These are phyloP conservation scores for Pipistrellus pygmaeus DNA, from an alignment of 2,797 vertebrate genomes.

Conservation along the genomic window DNA sequence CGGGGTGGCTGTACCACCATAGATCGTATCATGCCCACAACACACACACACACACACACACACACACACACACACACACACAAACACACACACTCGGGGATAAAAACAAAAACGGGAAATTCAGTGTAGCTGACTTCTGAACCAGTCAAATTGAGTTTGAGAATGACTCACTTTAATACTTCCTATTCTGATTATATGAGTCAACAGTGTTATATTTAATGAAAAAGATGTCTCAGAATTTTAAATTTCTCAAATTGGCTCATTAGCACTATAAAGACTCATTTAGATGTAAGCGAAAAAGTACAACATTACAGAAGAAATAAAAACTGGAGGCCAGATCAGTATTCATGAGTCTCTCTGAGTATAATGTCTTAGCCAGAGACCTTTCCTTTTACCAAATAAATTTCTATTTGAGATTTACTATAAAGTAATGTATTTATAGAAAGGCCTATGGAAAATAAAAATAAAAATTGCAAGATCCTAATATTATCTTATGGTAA, in stretches of 20 bases:
- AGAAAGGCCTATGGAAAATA: neutral
- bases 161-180: constrained; percentile 13
- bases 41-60: neutral
- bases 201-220: neutral
- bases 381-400: constrained; percentile 28
- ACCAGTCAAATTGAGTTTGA: neutral
- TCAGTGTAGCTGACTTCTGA: neutral
- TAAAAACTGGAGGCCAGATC: neutral
- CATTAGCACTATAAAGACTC: neutral
- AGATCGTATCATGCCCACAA: neutral
- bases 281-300: neutral
- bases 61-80: neutral
- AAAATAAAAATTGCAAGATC: constrained; percentile 26
- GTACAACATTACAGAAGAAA: neutral
- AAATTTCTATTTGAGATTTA: neutral
- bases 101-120: neutral
- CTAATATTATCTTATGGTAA: neutral
- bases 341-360: neutral
- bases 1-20: neutral
- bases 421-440: neutral
- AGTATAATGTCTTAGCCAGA: neutral
- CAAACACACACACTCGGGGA: neutral
- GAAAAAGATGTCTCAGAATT: constrained; percentile 9
- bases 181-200: neutral
- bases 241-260: neutral